Base-by-base conservation (phyloP, 2,888 invertebrate genomes). In the Didymodactylos carnosus region DNA sequence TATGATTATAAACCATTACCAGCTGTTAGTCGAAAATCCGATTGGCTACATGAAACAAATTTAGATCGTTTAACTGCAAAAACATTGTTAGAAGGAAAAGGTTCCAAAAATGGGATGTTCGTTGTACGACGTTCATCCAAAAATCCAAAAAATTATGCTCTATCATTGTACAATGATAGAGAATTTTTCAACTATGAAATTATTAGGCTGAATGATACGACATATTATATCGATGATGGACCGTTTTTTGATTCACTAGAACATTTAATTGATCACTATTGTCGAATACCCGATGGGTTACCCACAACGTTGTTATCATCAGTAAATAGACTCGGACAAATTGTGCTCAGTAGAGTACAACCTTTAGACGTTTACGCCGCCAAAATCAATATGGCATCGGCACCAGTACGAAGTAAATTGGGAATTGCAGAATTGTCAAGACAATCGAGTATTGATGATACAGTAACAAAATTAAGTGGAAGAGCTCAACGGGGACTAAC, bases 221-320 rank as follows among this genome's bases (percentile, higher is more conserved):
- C 62, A 7, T 75, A 27, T 69, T 75, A 69, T 72, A 94, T 94
- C 80, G 94, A 94, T 81, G 90, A 92, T 83, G 94, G 94, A 0
- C 94, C 94, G 0, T 90, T 89, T 82, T 85, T 93, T 80, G 88
- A 90, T 77, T 90, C 90, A 0, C 83, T 94, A 80, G 92, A 92
- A 82, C 90, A 91, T 80, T 85, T 94, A 41, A 88, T 94, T 73
- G 90, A 91, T 78, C 91, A 94, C 84, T 94, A 94, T 83, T 88
- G 88, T 80, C 86, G 87, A 72, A 89, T 91, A 83, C 87, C 90
- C 0, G 94, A 94, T 84, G 94, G 94, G 3, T 85, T 94, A 75
- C 93, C 92, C 0, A 88, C 89, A 11, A 87, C 88, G 74, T 87
- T 94, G 75, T 87, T 87, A 73, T 84, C 86, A 75, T 88, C 92